Evolutionary conservation across 2,888 invertebrate genomes (phyloP).

Genomic region (Syritta pipiens): DNA sequence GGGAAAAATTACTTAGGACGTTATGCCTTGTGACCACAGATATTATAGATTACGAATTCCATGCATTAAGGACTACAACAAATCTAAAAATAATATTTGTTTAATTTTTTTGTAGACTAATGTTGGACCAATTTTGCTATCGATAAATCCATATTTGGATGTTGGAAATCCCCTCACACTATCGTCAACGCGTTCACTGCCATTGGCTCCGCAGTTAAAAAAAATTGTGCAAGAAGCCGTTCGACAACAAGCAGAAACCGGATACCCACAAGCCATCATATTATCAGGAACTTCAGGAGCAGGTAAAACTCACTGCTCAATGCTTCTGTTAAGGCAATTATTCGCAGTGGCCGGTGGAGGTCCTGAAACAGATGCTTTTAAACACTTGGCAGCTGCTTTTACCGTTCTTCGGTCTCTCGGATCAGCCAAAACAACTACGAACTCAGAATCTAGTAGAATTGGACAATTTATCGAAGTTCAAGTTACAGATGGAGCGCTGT

Average conservation of each 20-base stretch:
- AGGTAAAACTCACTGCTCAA: slow-evolving; percentile 95
- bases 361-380: slow-evolving; percentile 96
- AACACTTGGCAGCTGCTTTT: slow-evolving; percentile 96
- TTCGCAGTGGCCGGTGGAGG: slow-evolving; percentile 97
- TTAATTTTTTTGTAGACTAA: slow-evolving; percentile 85
- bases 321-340: slow-evolving; percentile 92
- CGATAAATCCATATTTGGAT: slow-evolving; percentile 93
- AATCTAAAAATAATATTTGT: not conserved
- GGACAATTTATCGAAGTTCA: slow-evolving; percentile 98
- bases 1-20: too few relatives aligned
- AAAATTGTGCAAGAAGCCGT: slow-evolving; percentile 95
- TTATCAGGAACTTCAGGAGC: slow-evolving; percentile 94
- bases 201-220: slow-evolving; percentile 89
- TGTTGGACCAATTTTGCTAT: slow-evolving; percentile 93
- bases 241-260: slow-evolving; percentile 95
- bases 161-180: slow-evolving; percentile 92
- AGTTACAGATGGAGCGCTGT: slow-evolving; percentile 95
- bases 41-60: too few relatives aligned
- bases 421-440: slow-evolving; percentile 93
- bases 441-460: slow-evolving; percentile 95
- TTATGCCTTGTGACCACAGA: too few relatives aligned
- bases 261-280: slow-evolving; percentile 96
- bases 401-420: slow-evolving; percentile 95
- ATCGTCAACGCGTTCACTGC: slow-evolving; percentile 87
- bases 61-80: too few relatives aligned